These are phyloP conservation scores for Parnassius smintheus DNA, from an alignment of 2,888 invertebrate species.

Conservation along the genomic window DNA sequence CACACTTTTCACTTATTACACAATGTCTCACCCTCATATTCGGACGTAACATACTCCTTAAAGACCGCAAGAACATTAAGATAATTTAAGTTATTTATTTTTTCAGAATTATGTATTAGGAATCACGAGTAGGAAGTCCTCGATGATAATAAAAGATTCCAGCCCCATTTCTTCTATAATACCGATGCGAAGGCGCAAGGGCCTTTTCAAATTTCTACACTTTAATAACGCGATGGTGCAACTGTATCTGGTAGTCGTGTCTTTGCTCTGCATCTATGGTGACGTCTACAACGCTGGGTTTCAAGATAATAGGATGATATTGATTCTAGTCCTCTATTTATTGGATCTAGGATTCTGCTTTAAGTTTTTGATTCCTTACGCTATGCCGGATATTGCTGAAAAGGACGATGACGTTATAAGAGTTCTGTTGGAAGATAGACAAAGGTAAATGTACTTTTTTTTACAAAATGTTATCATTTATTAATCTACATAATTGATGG, in stretches of 20 bases:
- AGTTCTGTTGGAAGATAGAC: conserved; percentile 38
- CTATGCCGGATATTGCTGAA: conserved; percentile 41
- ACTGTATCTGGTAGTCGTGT: conserved; percentile 50
- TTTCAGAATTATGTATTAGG: conserved; percentile 52
- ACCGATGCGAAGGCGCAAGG: conserved; percentile 29
- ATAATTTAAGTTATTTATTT: too few species aligned
- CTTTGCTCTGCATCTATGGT: conserved; percentile 48
- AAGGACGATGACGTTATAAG: conserved; percentile 35
- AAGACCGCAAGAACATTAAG: too few species aligned
- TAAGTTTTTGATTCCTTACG: conserved; percentile 52
- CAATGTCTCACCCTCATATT: too few species aligned
- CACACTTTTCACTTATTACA: too few species aligned
- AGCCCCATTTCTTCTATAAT: conserved; percentile 25
- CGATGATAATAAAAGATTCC: conserved; percentile 29
- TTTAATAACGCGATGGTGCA: conserved; percentile 44
- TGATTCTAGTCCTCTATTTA: conserved; percentile 48
- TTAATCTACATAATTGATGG: too few species aligned
- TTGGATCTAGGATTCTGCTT: conserved; percentile 54
- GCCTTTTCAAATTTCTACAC: conserved; percentile 40
- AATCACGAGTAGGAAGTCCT: conserved; percentile 27
- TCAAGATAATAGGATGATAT: conserved; percentile 45
- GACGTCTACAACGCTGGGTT: conserved; percentile 65
- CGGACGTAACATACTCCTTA: too few species aligned
- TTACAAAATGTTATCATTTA: background rate
- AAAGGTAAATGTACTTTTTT: background rate